phyloP scores from a whole-genome alignment of 2,113 vertebrate genomes.

The Pyxicephalus adspersus region DNA sequence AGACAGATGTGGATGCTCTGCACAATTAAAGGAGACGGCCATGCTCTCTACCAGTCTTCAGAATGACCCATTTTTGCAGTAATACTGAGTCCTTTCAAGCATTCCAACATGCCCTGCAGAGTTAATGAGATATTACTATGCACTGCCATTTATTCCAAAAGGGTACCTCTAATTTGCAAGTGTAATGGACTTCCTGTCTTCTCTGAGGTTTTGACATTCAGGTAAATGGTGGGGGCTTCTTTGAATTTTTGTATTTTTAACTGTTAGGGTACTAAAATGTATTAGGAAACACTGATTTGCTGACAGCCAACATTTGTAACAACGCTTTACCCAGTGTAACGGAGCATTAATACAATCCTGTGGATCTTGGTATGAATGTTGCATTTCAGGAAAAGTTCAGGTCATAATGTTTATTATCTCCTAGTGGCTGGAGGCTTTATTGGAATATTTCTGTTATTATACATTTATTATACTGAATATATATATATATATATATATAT shows the following conservation, averaged over 20 bases:
- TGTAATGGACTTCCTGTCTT: neutral
- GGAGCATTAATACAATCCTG: too few relatives aligned
- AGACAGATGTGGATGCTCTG: neutral
- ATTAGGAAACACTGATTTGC: neutral
- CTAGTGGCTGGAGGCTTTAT: too few relatives aligned
- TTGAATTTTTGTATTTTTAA: neutral
- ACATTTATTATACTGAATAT: too few relatives aligned
- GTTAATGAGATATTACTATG: slow-evolving; percentile 8
- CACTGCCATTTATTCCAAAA: neutral
- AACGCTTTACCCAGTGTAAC: too few relatives aligned
- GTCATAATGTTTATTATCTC: too few relatives aligned
- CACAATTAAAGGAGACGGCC: neutral
- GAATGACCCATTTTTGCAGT: neutral
- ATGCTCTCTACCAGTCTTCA: neutral
- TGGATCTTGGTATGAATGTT: too few relatives aligned
- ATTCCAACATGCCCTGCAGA: neutral
- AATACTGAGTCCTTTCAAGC: neutral
- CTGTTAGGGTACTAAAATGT: neutral
- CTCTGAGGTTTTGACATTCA: neutral
- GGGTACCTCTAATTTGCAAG: neutral
- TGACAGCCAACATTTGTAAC: neutral
- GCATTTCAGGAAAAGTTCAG: too few relatives aligned
- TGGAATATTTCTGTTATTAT: too few relatives aligned
- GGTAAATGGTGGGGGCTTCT: neutral
- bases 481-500: too few relatives aligned